Percentiles rank a stretch among this genome's conserved stretches.
These are phyloP conservation scores for Equus quagga DNA, from an alignment of 2,113 vertebrate species.

Conservation along the genomic window DNA sequence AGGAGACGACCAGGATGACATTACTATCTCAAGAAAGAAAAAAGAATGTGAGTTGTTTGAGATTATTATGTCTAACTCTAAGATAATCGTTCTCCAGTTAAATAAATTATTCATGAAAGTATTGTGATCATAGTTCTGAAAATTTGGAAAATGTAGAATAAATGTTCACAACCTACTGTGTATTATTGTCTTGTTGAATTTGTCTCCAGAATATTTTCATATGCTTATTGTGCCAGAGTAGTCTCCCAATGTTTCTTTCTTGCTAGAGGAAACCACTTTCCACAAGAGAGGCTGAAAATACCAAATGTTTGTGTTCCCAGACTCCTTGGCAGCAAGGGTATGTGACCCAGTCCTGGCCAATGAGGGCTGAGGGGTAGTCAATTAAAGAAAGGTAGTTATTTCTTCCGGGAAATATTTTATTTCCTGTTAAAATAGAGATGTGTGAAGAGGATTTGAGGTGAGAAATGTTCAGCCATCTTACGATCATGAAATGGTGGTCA, in stretches of 20 bases:
- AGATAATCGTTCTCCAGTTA: neutral
- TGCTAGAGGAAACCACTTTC: neutral
- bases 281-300: neutral
- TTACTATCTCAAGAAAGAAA: neutral
- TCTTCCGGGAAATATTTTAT: neutral
- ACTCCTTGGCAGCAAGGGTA: neutral
- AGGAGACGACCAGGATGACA: neutral
- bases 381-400: neutral
- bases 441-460: neutral
- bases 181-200: neutral
- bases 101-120: neutral
- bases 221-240: neutral
- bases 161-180: neutral
- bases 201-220: neutral
- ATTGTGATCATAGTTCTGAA: neutral
- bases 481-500: neutral
- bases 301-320: neutral
- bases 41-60: neutral
- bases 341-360: neutral
- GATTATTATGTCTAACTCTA: neutral
- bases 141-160: neutral
- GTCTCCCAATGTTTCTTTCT: neutral
- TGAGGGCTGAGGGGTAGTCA: neutral
- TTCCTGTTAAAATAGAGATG: neutral
- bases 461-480: neutral